Conservation (phyloP, 2,888 invertebrate genomes). For the Apocheima hispidaria region DNA sequence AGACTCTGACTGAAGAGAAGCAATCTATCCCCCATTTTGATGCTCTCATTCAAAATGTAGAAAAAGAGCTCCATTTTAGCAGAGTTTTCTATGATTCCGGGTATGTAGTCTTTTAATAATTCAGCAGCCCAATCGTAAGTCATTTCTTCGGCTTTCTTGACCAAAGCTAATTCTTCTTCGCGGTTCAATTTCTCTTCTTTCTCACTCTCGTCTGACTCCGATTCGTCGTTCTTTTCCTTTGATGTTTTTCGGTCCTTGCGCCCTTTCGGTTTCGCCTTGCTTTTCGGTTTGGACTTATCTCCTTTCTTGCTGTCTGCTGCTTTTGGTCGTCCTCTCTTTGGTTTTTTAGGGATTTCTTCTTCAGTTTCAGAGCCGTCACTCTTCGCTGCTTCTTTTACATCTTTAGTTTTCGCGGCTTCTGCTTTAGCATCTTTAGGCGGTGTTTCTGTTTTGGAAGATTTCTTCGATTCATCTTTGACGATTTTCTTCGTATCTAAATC, state of each 20-base stretch:
- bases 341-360: conserved; percentile 66
- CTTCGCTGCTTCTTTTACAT: conserved; percentile 56
- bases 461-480: conserved; percentile 75
- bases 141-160: conserved; percentile 92
- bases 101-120: conserved; percentile 93
- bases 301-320: conserved; percentile 68
- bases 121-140: conserved; percentile 96
- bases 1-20: conserved; percentile 98
- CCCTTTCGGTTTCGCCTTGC: conserved; percentile 75
- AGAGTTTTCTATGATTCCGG: conserved; percentile 96
- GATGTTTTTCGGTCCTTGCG: conserved; percentile 79
- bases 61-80: conserved; percentile 98
- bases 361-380: conserved; percentile 71
- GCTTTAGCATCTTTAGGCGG: conserved; percentile 49
- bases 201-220: conserved; percentile 83
- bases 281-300: conserved; percentile 69
- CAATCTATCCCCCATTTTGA: conserved; percentile 94
- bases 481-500: conserved; percentile 81
- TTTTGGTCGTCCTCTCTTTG: conserved; percentile 61
- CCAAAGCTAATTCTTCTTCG: conserved; percentile 84
- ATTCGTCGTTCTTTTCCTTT: conserved; percentile 83
- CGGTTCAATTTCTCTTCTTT: conserved; percentile 87
- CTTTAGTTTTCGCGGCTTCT: conserved; percentile 52
- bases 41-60: conserved; percentile 95
- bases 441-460: conserved; percentile 47